phyloP scores from a whole-genome alignment of 2,797 vertebrate genomes.

The Pogonophryne albipinna region DNA sequence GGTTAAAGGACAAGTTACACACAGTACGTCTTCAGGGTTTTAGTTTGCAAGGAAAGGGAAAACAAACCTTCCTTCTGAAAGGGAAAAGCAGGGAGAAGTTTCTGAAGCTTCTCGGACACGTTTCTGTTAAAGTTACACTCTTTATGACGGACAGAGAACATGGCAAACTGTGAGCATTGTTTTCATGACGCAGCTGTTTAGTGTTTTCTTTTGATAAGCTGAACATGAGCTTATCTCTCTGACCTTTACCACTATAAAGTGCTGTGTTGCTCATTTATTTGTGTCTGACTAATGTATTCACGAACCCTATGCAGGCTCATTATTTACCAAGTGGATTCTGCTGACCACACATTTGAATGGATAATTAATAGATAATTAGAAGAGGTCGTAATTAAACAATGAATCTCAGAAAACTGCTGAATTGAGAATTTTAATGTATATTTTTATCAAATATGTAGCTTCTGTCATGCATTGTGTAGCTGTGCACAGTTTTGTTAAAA shows the following conservation, averaged over 20 bases:
- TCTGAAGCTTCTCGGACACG: not conserved
- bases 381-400: conserved; percentile 59
- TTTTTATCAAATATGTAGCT: conserved; percentile 30
- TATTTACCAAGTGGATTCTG: conserved; percentile 72
- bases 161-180: not conserved
- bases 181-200: conserved; percentile 17
- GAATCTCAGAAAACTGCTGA: conserved; percentile 67
- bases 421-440: conserved; percentile 29
- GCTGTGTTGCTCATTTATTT: conserved; percentile 52
- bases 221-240: conserved; percentile 41
- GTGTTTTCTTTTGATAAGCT: conserved; percentile 41
- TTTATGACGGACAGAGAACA: not conserved
- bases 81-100: not conserved
- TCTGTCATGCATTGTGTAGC: not conserved
- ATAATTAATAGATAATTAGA: conserved; percentile 76
- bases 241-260: conserved; percentile 54
- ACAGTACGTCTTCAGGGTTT: not conserved
- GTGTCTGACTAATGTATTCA: conserved; percentile 63
- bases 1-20: not conserved
- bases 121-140: not conserved
- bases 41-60: not conserved
- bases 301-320: conserved; percentile 53
- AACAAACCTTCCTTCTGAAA: no score
- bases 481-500: not conserved
- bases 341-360: conserved; percentile 70